Evolutionary conservation across 1,140 invertebrate species (phyloP), one percentile per base, ranked within the genome.

Genomic region (Pygmarrhopalites habei): DNA sequence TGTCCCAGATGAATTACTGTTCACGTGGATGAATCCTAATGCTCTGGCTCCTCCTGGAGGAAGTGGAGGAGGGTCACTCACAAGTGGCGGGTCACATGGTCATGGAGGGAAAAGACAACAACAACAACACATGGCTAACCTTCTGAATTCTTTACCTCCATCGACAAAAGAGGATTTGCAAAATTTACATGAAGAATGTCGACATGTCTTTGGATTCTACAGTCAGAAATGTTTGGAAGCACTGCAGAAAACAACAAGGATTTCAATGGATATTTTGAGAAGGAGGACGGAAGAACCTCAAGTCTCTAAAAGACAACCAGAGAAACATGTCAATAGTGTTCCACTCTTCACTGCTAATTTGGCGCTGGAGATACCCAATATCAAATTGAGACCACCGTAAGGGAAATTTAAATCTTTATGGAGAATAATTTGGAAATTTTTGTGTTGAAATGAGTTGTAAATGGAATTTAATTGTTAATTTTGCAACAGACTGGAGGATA

Each of bases 131-230:
- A 7, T 84, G 79, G 35, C 76, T 79, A 3, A 81, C 78, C 0
- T 81, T 80, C 68, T 74, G 83, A 35, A 72, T 72, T 28, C 41
- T 7, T 43, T 64, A 78, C n/a, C 39, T 60, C 53, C 28, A 55
- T 25, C 35, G 41, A 71, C 30, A 68, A 73, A 67, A 53, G 78
- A 83, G 69, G 83, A 86, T 66, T 70, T 83, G 23, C 70, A 72
- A 62, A 79, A 79, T 41, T 53, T 78, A 85, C 81, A 86, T n/a
- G 82, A 81, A 41, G 84, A 87, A 73, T 87, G 84, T 66, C 83
- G 87, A 73, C 85, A 88, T 72, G 72, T 88, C 21, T 88, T 87
- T 73, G 81, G 81, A 19, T 56, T 63, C 44, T 88, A 86, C 70
- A 86, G 86, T 72, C 81, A 81, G 30, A 86, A 86, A 75, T 79